Evolutionary conservation across 2,113 vertebrate genomes (phyloP), one percentile per base, ranked within the genome.

Genomic region (Furnarius figulus): DNA sequence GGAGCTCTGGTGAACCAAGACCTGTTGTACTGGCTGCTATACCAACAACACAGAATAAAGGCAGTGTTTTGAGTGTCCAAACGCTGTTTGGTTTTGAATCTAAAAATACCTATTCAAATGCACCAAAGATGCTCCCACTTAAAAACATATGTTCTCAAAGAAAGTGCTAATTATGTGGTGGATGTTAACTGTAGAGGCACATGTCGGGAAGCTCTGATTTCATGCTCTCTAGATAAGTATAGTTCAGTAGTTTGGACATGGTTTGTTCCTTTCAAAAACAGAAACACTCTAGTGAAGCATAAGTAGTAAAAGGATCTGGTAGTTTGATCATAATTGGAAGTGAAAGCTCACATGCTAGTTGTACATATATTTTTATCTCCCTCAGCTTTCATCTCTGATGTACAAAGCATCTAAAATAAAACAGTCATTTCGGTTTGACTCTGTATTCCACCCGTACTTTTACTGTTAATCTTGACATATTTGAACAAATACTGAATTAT

Each of bases 131-230:
- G 62, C 9, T 92, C 14, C 47, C 75, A 68, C 52, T 95, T 85
- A n/a, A 87, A 89, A 93, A 62, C 66, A 78, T 33, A 33, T 68
- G 78, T 85, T 82, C 82, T 72, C 71, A 53, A 79, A 84, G 68
- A 84, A 89, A 87, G 82, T 42, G 66, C 39, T 92, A 50, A 90
- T 95, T 93, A 87, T 72, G 88, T 85, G 70, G 94, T 93, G 66
- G 61, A 75, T 82, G 71, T 35, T 79, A 63, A 92, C 85, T 85
- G 75, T 49, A 81, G 91, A 82, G 70, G 74, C 82, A 75, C 61
- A 79, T 75, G 70, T 72, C 22, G 35, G 78, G 66, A 93, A 91
- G 44, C 71, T 82, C 56, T 55, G 66, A 72, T 75, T 87, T 90
- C 74, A 74, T 50, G 56, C 39, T 87, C 20, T 78, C 47, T 40